Conservation (phyloP, 2,888 invertebrate genomes). For the Tethea ocularis region DNA sequence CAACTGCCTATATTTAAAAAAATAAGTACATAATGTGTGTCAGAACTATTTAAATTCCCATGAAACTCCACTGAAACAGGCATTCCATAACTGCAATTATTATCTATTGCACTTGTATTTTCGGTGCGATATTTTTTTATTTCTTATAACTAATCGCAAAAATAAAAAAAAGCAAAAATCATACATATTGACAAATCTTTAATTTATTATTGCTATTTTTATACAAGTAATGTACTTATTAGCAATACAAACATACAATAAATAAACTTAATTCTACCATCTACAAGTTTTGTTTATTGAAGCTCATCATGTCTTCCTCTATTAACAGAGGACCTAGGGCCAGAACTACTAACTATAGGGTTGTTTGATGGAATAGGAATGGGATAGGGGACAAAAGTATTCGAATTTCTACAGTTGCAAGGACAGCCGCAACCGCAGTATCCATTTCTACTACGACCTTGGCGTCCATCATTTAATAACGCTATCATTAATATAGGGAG, state of each 20-base stretch:
- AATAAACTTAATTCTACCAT: neutral
- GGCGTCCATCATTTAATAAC: conserved; percentile 41
- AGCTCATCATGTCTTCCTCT: conserved; percentile 6
- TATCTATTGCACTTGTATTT: too few species aligned
- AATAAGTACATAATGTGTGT: too few species aligned
- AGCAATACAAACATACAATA: neutral
- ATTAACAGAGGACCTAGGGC: conserved; percentile 19
- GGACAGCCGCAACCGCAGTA: conserved; percentile 33
- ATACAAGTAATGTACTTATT: neutral
- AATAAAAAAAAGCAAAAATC: neutral
- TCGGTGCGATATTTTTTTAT: too few species aligned
- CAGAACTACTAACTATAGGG: conserved; percentile 37
- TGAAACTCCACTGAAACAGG: too few species aligned
- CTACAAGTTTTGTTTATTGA: neutral
- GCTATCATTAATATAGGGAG: conserved; percentile 54
- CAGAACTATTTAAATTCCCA: too few species aligned
- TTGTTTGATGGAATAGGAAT: conserved; percentile 52
- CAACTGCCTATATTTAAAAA: too few species aligned
- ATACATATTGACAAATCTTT: neutral
- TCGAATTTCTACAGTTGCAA: conserved; percentile 23
- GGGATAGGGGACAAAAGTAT: conserved; percentile 52
- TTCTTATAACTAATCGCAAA: too few species aligned
- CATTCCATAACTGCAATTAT: too few species aligned
- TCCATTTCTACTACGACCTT: conserved; percentile 26
- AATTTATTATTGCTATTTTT: neutral